Base-by-base conservation (phyloP, 2,888 invertebrate species). In the Acrocera orbiculus region DNA sequence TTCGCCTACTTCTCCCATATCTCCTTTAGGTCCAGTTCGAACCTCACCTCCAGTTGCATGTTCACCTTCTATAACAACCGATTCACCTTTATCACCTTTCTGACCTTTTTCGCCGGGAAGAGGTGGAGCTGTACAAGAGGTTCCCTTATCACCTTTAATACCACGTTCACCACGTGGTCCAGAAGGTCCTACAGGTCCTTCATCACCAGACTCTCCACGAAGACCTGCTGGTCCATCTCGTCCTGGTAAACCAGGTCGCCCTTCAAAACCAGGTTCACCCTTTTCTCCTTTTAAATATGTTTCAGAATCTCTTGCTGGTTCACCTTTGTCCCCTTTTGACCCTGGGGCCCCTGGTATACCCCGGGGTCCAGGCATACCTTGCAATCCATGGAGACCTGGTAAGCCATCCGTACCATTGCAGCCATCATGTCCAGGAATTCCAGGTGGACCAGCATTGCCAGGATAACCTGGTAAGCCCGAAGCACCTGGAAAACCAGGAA, bases 401-500 rank as follows among this genome's bases (percentile, higher is more conserved):
- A 69, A 61, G 43, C 92, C 92, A 58, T 89, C 89, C 34, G 89
- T 86, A 50, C 95, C 95, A 51, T 95, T 93, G 53, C 95, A 96
- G 8, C 95, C 96, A 53, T 95, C 92, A 47, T 79, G 64, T 32
- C 95, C 95, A 25, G 82, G 76, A 27, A 71, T 63, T 45, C 92
- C 92, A n/a, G 81, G 66, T 1, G 66, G 50, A 31, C 90, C 83
- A 1, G 68, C 46, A 35, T 48, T 49, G 8, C 59, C 60, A 11
- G 47, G 40, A 27, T 51, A 37, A 15, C 60, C 60, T 27, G 53
- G 54, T n/a, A 54, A 39, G 27, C 60, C 70, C 5, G 65, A 54
- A 0, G 66, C 69, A 40, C 85, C 87, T 5, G 80, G 72, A 54
- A 79, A 82, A 37, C 93, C 93, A 40, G 87, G 89, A 43, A 78